Evolutionary conservation across 2,797 vertebrate genomes (phyloP).

Genomic region (Acrocephalus scirpaceus): DNA sequence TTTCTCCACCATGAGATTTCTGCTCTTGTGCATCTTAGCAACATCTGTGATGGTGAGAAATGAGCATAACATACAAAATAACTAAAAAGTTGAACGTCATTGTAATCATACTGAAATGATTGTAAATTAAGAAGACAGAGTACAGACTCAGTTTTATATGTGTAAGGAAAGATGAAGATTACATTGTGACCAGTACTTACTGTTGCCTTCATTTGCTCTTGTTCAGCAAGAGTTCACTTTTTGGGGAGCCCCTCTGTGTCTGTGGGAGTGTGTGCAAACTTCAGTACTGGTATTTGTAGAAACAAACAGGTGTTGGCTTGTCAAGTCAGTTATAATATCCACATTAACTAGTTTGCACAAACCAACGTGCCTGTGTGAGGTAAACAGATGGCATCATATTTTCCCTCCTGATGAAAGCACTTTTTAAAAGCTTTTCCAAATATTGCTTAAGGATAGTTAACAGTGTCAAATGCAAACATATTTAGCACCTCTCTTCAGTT

Average conservation of each 20-base stretch:
- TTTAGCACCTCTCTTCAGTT: background rate
- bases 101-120: background rate
- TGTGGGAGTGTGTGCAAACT: background rate
- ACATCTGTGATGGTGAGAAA: background rate
- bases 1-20: background rate
- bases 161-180: background rate
- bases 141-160: background rate
- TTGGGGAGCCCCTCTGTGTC: background rate
- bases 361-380: background rate
- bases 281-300: background rate
- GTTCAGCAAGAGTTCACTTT: background rate
- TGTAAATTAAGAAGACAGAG: background rate
- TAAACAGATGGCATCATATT: slow-evolving; percentile 33
- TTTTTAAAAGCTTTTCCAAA: slow-evolving; percentile 6
- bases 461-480: slow-evolving; percentile 5
- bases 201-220: background rate
- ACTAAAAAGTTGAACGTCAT: background rate
- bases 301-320: slow-evolving; percentile 19
- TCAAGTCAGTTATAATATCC: background rate
- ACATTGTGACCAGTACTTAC: background rate
- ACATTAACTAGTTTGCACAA: background rate
- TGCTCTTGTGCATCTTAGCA: background rate
- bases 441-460: background rate
- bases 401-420: background rate
- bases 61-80: background rate